Conservation (phyloP, 2,797 vertebrate genomes). For the Dendrocincla fuliginosa region DNA sequence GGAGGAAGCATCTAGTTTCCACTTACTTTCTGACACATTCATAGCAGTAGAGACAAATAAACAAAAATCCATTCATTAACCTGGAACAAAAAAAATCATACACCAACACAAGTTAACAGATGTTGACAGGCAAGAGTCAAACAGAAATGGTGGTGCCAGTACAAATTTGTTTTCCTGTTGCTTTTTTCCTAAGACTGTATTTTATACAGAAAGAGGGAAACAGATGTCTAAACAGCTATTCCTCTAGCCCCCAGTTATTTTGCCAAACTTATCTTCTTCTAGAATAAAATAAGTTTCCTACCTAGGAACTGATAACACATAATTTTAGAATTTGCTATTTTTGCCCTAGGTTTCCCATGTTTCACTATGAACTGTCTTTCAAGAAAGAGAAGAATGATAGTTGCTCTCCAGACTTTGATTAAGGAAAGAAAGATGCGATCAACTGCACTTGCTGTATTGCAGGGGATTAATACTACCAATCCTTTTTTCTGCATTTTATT, state of each 20-base stretch:
- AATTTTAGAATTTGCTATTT: not conserved
- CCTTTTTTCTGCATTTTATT: not conserved
- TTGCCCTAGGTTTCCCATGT: not conserved
- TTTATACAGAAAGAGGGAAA: not conserved
- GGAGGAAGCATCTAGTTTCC: not conserved
- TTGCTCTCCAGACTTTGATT: not conserved
- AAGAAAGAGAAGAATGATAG: not conserved
- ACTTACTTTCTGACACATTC: not conserved
- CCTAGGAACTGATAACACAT: not conserved
- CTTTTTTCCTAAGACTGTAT: not conserved
- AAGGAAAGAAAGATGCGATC: not conserved
- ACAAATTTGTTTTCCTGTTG: not conserved
- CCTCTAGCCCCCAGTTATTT: not conserved
- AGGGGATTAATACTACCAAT: not conserved
- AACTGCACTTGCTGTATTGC: not conserved
- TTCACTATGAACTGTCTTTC: not conserved
- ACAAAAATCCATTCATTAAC: not conserved
- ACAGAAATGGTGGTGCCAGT: not conserved
- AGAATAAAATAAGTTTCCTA: not conserved
- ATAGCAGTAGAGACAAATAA: not conserved
- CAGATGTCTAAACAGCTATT: not conserved
- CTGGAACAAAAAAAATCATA: not conserved
- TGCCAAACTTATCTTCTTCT: not conserved
- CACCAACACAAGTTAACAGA: not conserved
- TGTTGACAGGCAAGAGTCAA: not conserved